phyloP scores from a whole-genome alignment of 2,113 vertebrate genomes.

The Tyrannus savana region DNA sequence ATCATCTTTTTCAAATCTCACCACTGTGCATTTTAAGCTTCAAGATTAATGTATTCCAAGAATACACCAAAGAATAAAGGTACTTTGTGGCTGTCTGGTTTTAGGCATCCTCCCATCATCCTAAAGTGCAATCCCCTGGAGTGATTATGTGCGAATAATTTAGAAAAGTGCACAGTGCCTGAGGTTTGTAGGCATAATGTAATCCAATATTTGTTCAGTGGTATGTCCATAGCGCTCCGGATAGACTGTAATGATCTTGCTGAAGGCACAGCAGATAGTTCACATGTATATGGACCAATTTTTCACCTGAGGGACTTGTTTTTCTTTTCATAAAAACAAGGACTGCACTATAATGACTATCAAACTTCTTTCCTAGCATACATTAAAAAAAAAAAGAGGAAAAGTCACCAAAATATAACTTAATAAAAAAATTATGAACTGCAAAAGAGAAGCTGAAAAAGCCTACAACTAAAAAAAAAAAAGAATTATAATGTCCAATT shows the following conservation, averaged over 20 bases:
- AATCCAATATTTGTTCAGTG: slow-evolving; percentile 59
- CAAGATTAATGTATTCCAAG: slow-evolving; percentile 66
- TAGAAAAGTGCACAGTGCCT: slow-evolving; percentile 64
- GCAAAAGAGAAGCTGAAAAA: neutral
- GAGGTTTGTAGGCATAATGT: slow-evolving; percentile 50
- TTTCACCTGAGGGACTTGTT: neutral
- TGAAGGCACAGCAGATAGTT: neutral
- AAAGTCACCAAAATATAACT: neutral
- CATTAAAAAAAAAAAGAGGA: too few species aligned
- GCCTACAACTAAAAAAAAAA: neutral
- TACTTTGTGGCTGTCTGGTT: slow-evolving; percentile 55
- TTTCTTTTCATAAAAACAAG: neutral
- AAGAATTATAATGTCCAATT: neutral
- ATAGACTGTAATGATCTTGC: neutral
- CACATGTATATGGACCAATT: neutral
- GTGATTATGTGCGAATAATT: slow-evolving; percentile 72
- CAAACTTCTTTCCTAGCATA: rapidly evolving
- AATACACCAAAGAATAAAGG: slow-evolving; percentile 34
- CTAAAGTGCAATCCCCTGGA: slow-evolving; percentile 58
- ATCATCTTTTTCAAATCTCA: slow-evolving; percentile 42
- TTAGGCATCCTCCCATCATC: slow-evolving; percentile 55
- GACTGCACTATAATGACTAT: neutral
- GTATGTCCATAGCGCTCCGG: neutral
- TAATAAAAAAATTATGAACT: neutral
- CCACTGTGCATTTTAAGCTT: slow-evolving; percentile 34